Percentiles rank a stretch among this genome's conserved stretches.
phyloP scores from a whole-genome alignment of 2,797 vertebrate genomes.

The Clarias pachynema region DNA sequence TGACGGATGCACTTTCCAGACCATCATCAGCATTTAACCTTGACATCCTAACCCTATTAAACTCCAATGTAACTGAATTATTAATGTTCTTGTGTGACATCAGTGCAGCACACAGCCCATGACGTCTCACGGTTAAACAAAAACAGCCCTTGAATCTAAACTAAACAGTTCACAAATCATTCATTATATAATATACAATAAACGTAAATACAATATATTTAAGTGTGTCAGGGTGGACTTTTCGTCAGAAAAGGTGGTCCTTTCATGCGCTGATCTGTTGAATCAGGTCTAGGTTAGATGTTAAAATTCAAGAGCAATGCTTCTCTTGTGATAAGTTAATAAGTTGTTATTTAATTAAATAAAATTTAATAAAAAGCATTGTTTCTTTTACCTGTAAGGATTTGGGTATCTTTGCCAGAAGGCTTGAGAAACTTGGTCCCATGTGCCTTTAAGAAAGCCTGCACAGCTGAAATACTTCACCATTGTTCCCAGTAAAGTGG shows the following conservation, averaged over 20 bases:
- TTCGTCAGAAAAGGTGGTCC: background rate
- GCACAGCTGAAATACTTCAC: constrained; percentile 90
- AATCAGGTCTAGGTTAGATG: background rate
- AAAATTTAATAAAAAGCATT: background rate
- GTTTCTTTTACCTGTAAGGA: constrained; percentile 85
- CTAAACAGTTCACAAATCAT: too few species aligned
- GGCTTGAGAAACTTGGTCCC: constrained; percentile 95
- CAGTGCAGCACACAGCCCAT: too few species aligned
- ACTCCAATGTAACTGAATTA: too few species aligned
- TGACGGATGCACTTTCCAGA: too few species aligned
- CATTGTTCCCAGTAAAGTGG: constrained; percentile 78
- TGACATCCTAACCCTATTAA: too few species aligned
- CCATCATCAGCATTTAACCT: too few species aligned
- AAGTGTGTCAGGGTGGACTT: background rate
- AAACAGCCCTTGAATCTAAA: background rate
- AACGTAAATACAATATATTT: background rate
- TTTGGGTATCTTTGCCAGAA: constrained; percentile 97
- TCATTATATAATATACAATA: too few species aligned
- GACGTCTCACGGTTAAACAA: background rate
- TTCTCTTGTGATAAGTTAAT: background rate
- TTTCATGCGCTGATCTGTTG: background rate
- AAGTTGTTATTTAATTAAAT: background rate
- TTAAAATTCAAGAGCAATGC: background rate
- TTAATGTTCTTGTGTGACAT: too few species aligned
- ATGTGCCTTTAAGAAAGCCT: constrained; percentile 87